A percentile compares a stretch with the other conserved stretches of the same genome.
phyloP scores from a whole-genome alignment of 2,888 invertebrate species.

The Epistrophe eligans region DNA sequence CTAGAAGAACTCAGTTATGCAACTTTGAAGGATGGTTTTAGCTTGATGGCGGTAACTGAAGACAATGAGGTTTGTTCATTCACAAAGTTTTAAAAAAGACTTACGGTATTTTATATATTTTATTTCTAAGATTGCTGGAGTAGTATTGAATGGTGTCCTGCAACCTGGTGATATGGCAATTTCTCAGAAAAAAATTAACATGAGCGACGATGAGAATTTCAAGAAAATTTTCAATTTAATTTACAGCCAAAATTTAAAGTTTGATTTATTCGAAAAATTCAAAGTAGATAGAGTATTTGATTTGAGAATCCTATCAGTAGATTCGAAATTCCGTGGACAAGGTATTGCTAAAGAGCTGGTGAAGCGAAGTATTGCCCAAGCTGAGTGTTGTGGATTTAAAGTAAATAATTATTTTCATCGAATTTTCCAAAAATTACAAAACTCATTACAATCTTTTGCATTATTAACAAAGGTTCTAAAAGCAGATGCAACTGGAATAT shows the following conservation, averaged over 20 bases:
- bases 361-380: constrained; percentile 87
- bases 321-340: constrained; percentile 87
- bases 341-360: constrained; percentile 91
- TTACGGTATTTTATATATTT: background rate
- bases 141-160: constrained; percentile 91
- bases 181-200: constrained; percentile 87
- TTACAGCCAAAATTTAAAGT: constrained; percentile 88
- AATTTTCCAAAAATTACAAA: background rate
- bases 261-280: constrained; percentile 88
- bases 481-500: constrained; percentile 92
- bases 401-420: constrained; percentile 82
- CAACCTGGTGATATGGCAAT: constrained; percentile 89
- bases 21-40: constrained; percentile 90
- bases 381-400: constrained; percentile 88
- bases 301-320: constrained; percentile 92
- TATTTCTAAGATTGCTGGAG: constrained; percentile 89
- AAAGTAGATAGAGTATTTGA: constrained; percentile 90
- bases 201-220: constrained; percentile 88
- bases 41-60: constrained; percentile 88
- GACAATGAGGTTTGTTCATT: constrained; percentile 86
- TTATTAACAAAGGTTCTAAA: constrained; percentile 87
- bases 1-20: constrained; percentile 89
- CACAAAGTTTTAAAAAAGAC: background rate
- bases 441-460: background rate
- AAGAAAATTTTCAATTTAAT: constrained; percentile 91